These are phyloP conservation scores for Nycticryphes semicollaris DNA, from an alignment of 2,113 vertebrate species.

Conservation along the genomic window DNA sequence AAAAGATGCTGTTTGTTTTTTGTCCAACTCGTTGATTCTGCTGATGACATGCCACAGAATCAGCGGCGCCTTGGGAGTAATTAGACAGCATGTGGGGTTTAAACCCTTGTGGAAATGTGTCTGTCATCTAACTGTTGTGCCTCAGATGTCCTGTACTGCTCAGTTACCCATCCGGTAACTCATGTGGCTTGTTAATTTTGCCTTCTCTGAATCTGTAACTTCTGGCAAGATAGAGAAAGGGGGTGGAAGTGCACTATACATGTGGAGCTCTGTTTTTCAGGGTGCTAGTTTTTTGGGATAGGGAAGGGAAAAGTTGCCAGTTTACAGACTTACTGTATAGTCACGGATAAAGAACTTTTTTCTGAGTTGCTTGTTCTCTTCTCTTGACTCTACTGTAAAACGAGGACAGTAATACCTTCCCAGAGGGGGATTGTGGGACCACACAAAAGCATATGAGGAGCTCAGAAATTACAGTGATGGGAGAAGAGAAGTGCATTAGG, in stretches of 20 bases:
- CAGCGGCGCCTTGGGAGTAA: conserved; percentile 51
- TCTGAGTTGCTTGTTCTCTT: neutral
- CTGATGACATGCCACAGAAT: conserved; percentile 68
- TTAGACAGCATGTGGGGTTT: conserved; percentile 56
- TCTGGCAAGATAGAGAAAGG: neutral
- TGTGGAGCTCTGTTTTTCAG: neutral
- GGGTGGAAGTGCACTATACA: neutral
- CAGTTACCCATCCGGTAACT: conserved; percentile 47
- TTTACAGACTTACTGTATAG: neutral
- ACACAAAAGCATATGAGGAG: neutral
- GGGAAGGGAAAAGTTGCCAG: neutral
- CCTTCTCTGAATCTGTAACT: neutral
- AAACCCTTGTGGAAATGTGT: conserved; percentile 54
- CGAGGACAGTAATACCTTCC: neutral
- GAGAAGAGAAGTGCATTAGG: conserved; percentile 1
- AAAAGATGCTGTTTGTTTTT: conserved; percentile 70
- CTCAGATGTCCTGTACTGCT: conserved; percentile 66
- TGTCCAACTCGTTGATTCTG: conserved; percentile 60
- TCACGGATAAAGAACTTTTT: neutral
- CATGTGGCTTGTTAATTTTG: conserved; percentile 18
- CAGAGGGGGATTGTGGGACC: neutral
- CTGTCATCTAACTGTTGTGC: conserved; percentile 61
- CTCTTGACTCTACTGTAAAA: neutral
- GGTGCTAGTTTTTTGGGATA: neutral
- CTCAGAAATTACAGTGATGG: neutral